Evolutionary conservation across 92 coral and sea anemone species (phyloP), one percentile per base, ranked within the genome.

Genomic region (Umimayanthus chanpuru): DNA sequence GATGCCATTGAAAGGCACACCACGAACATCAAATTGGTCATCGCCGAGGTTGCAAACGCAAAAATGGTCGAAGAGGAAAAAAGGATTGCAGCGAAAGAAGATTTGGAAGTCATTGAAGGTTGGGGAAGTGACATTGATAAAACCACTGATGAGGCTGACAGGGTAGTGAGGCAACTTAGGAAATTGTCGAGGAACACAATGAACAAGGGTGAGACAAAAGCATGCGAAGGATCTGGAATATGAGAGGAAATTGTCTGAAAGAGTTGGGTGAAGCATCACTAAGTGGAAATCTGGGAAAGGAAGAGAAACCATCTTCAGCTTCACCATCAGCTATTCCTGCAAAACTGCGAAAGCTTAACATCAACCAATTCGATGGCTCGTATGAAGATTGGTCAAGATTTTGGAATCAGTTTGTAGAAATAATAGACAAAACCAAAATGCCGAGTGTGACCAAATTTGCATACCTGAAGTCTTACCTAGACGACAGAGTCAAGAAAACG

Each of bases 401-500:
- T 32, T 89, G 88, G 82, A 82, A 82, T 36, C 91, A 70, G 80
- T 89, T 89, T 39, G 86, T 55, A 85, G 89, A 83, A 29, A 82
- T 75, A 32, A 43, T 89, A 26, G 77, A 89, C 49, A 47, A 64
- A 11, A 18, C 87, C 1, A 90, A 67, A 15, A 77, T 90, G 15
- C 88, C 90, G 4, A 64, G 83, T 32, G 88, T 91, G 78, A 78
- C 88, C 10, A 90, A 90, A 49, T 86, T 90, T 44, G 71, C 88
- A 32, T 90, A 86, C 85, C 81, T 90, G 70, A 85, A 89, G 79
- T 77, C 64, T 36, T 68, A 36, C 65, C 44, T 85, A 7, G 89
- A 85, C 29, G 26, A 61, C 50, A 90, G 79, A 18, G 90, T 90
- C 32, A 11, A 64, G 38, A 39, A 47, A 12, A 55, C 36, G 21